These are phyloP conservation scores for Melanotaenia parkinsoni DNA, from an alignment of 2,797 vertebrate genomes.

Conservation along the genomic window DNA sequence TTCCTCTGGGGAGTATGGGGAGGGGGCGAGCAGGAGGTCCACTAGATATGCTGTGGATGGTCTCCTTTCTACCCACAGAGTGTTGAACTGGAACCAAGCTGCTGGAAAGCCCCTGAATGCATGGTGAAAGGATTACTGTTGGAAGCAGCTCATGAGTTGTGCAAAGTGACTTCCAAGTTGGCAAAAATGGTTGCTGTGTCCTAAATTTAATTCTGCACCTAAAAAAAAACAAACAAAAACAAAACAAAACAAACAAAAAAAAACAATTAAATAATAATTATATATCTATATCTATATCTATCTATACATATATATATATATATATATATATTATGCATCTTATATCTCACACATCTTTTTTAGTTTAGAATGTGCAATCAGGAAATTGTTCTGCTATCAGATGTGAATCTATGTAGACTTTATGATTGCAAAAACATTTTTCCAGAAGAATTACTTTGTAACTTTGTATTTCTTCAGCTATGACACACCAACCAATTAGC, in stretches of 20 bases:
- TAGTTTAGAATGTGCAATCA: too few species aligned
- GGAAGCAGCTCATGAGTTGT: not conserved
- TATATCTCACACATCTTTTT: too few species aligned
- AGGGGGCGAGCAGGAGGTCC: constrained; percentile 14
- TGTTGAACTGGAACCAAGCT: constrained; percentile 33
- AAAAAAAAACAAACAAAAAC: too few species aligned
- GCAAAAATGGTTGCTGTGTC: not conserved
- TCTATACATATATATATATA: too few species aligned
- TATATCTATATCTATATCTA: not conserved
- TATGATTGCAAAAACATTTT: not conserved
- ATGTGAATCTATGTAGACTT: not conserved
- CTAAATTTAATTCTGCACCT: constrained; percentile 1
- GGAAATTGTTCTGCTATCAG: not conserved
- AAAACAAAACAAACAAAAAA: too few species aligned
- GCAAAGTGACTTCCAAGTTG: not conserved
- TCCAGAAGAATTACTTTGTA: not conserved
- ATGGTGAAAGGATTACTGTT: constrained; percentile 29
- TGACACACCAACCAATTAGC: not conserved
- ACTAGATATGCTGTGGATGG: constrained; percentile 22
- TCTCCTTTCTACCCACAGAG: constrained; percentile 25
- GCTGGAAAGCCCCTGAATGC: constrained; percentile 25
- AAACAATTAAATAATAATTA: too few species aligned
- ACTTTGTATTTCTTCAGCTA: not conserved
- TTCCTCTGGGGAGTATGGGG: constrained; percentile 20
- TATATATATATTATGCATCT: not conserved